Evolutionary conservation across 2,113 vertebrate genomes (phyloP), one percentile per base, ranked within the genome.

Genomic region (Pachypanchax playfairii): DNA sequence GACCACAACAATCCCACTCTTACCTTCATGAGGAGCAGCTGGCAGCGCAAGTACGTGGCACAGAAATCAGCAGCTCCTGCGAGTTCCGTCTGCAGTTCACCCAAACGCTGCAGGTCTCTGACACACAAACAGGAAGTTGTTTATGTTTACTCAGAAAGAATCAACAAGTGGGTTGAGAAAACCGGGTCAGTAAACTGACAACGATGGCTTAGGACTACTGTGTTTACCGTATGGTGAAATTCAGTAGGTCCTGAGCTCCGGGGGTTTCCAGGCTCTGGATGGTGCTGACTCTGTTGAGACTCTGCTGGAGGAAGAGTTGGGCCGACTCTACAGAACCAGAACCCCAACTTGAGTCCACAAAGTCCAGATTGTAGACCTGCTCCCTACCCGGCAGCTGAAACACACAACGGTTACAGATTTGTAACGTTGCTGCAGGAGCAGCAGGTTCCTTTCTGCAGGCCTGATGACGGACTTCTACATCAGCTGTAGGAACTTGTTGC

Each of bases 11-110:
- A 1, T 12, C 6, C 11, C 8, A 24, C 4, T 12, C 20, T 1
- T 51, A 96, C 97, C 94, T 98, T 96, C 88, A 94, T 94, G 20
- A 99, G 94, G 62, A 98, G 93, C 49, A 99, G 92, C 38, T 98
- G 96, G 84, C 97, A 98, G 73, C 80, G 94, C 58, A 98, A 93
- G 79, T 96, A 99, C 0, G 96, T 93, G 1, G 97, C 97, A 5
- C 93, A 97, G 88, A 99, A 98, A 72, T 99, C 96, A 1, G 97
- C 96, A 24, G 95, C 92, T 55, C 97, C 96, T 1, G 94, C 94
- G 41, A 99, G 77, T 54, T 98, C 96, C 0, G 93, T 96, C 86
- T 98, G 96, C 53, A 99, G 94, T 42, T 97, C 94, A 17, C 96
- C 97, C 26, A 98, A 93, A 67, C 96, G 91, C 86, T 93, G 94